Base-by-base conservation (phyloP, 2,888 invertebrate genomes). In the Mellilla xanthometata region DNA sequence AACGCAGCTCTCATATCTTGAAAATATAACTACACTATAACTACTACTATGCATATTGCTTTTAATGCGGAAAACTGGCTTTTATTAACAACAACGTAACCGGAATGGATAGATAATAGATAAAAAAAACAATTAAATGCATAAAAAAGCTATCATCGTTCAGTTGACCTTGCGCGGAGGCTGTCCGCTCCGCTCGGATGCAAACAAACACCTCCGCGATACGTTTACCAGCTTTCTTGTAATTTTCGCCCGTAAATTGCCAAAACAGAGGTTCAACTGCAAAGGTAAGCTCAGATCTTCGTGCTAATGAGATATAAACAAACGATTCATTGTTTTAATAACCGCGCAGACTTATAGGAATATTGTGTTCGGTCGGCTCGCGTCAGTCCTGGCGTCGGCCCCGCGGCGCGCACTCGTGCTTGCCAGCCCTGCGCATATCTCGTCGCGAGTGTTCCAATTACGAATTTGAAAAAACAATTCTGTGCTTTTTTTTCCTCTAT, bases 401-500 rank as follows among this genome's bases (percentile, higher is more conserved):
- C 59, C 49, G 58, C 69, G 79, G 74, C 76, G 82, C 76, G 74
- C 77, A 75, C 76, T 38, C 66, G 69, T 60, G 54, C 12, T 50
- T 43, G 59, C 24, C 40, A 36, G 55, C 54, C 56, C 61, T 52
- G 54, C 49, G 52, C 54, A 73, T 23, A 29, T 29, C 24, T 47
- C 40, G 73, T 50, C 84, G 85, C 79, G 85, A 71, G 83, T 85
- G 83, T 68, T 67, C 66, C 65, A 67, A 68, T 63, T 69, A 66
- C 56, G 65, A 71, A 70, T 63, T 39, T 33, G 41, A 51, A 51
- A 52, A 42, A 51, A 46, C 49, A 46, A 54, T 48, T 52, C 33
- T 60, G 74, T 73, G 77, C 67, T 78, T 64, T 67, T 70, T 68
- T 70, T 76, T 70, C 68, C 55, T 64, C 65, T 65, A 64, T 62